Evolutionary conservation across 2,797 vertebrate genomes (phyloP).

Genomic region (Schizopygopsis pylzovi): DNA sequence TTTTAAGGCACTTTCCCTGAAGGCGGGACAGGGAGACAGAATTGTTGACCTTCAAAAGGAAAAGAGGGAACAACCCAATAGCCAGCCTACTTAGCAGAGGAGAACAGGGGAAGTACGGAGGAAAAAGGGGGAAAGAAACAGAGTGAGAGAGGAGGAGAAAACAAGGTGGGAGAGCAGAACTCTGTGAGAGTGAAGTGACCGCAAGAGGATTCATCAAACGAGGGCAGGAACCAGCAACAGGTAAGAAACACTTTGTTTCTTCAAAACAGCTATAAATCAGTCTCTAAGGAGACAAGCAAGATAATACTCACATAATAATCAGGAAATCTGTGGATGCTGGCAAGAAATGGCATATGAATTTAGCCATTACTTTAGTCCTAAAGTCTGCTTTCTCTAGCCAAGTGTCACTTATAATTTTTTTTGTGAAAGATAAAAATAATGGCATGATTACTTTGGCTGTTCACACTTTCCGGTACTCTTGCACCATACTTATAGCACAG

Average conservation of each 20-base stretch:
- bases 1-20: slow-evolving; percentile 42
- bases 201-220: slow-evolving; percentile 66
- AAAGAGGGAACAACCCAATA: slow-evolving; percentile 52
- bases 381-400: slow-evolving; percentile 17
- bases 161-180: slow-evolving; percentile 69
- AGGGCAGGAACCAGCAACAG: slow-evolving; percentile 80
- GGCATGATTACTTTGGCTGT: neutral
- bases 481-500: neutral
- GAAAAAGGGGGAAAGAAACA: slow-evolving; percentile 46
- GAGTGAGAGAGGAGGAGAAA: slow-evolving; percentile 60
- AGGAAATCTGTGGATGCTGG: slow-evolving; percentile 58
- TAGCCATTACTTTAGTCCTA: neutral
- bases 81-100: slow-evolving; percentile 43
- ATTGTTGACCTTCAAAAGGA: slow-evolving; percentile 62
- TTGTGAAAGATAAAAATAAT: slow-evolving; percentile 10
- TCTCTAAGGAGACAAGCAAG: slow-evolving; percentile 28
- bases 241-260: slow-evolving; percentile 72
- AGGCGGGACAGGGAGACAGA: slow-evolving; percentile 53
- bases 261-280: slow-evolving; percentile 18
- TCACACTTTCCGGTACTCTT: neutral
- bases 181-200: slow-evolving; percentile 55
- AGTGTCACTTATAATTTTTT: neutral
- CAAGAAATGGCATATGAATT: slow-evolving; percentile 46
- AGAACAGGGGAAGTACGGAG: slow-evolving; percentile 53
- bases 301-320: slow-evolving; percentile 24